A percentile compares a stretch with the other conserved stretches of the same genome.
Conservation (phyloP, 2,797 vertebrate species). For the Amazona ochrocephala region DNA sequence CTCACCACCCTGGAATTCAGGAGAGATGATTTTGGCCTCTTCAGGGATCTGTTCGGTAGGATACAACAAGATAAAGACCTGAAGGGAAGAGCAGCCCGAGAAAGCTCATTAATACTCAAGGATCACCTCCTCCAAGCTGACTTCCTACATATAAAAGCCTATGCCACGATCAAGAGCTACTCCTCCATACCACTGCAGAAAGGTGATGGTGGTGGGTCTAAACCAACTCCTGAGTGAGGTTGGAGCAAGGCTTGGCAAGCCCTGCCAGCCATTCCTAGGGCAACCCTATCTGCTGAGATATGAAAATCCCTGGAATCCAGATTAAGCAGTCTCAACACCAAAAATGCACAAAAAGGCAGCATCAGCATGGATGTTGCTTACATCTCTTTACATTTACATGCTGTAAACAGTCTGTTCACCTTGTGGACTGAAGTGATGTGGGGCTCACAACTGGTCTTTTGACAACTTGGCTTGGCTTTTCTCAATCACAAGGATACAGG, state of each 20-base stretch:
- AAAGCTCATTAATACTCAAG: background rate
- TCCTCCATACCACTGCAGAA: background rate
- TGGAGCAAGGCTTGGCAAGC: background rate
- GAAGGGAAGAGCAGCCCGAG: background rate
- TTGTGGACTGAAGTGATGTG: background rate
- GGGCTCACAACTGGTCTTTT: background rate
- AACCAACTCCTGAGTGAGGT: background rate
- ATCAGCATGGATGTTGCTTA: background rate
- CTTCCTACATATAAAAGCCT: background rate
- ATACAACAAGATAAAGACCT: background rate
- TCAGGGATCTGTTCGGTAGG: background rate
- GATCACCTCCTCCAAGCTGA: background rate
- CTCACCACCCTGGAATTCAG: background rate
- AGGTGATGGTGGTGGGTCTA: background rate
- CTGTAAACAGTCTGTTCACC: background rate
- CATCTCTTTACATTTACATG: background rate
- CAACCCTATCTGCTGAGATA: background rate
- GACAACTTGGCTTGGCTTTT: background rate
- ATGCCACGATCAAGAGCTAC: background rate
- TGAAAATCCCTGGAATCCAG: background rate
- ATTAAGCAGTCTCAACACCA: background rate
- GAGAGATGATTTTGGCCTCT: background rate
- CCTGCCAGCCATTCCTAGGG: background rate
- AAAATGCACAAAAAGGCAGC: background rate
- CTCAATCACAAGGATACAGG: fast-evolving